These are phyloP conservation scores for Caenorhabditis brenneri DNA, from an alignment of 1,140 invertebrate species.

Conservation along the genomic window DNA sequence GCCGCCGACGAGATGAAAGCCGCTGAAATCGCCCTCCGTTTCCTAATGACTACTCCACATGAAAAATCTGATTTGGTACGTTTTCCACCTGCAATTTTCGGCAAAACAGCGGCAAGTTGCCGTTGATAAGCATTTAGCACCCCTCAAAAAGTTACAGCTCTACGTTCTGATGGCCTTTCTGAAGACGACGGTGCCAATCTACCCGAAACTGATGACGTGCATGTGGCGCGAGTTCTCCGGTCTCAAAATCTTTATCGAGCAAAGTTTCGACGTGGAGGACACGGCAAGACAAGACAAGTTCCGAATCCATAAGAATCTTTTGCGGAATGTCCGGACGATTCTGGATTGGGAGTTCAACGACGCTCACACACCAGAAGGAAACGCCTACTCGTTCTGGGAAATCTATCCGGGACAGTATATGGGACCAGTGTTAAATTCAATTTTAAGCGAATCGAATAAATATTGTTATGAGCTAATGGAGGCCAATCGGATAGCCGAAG, in stretches of 20 bases:
- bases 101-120: too few relatives aligned
- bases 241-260: neutral
- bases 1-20: constrained; percentile 21
- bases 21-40: constrained; percentile 42
- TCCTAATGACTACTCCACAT: neutral
- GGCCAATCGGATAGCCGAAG: neutral
- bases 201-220: neutral
- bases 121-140: too few relatives aligned
- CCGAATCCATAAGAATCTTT: neutral
- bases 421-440: neutral
- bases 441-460: neutral
- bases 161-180: constrained; percentile 23
- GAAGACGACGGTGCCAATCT: neutral
- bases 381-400: neutral
- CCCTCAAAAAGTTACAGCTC: neutral
- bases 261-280: neutral
- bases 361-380: neutral
- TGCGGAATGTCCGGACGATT: constrained; percentile 10
- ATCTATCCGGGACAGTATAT: neutral
- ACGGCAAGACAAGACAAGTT: neutral
- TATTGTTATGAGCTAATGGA: neutral
- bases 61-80: neutral
- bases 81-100: too few relatives aligned
- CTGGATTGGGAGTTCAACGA: constrained; percentile 34
- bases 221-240: neutral